Evolutionary conservation across 2,113 vertebrate species (phyloP).

Genomic region (Tricholaema leucomelas): DNA sequence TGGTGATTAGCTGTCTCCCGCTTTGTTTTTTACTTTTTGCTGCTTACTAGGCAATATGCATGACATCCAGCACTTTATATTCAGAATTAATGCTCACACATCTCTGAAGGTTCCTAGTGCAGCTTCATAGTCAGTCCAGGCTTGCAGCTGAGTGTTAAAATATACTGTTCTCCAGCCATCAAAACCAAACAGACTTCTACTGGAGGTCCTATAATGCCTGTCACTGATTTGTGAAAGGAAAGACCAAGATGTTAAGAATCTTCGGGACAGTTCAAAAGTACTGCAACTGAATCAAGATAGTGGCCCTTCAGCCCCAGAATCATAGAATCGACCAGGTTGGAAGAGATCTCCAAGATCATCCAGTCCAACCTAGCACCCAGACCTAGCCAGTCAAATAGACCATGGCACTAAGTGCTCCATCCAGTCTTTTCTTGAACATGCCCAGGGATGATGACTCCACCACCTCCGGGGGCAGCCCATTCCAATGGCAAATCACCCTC

Average conservation of each 20-base stretch:
- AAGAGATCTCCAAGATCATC: too few relatives aligned
- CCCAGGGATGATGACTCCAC: too few relatives aligned
- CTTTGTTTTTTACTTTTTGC: background rate
- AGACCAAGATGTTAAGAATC: background rate
- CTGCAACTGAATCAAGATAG: background rate
- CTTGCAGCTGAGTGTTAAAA: background rate
- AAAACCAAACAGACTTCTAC: rapidly evolving
- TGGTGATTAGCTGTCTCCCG: background rate
- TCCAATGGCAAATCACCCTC: too few relatives aligned
- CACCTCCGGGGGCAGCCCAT: too few relatives aligned
- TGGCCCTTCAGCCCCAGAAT: background rate
- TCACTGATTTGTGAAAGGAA: background rate
- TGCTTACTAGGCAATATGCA: background rate
- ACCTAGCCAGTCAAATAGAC: too few relatives aligned
- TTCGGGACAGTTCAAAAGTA: background rate
- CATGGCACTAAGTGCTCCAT: too few relatives aligned
- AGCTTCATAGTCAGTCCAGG: background rate
- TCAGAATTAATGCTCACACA: background rate
- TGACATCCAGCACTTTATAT: background rate
- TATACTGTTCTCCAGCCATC: background rate
- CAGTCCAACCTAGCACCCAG: too few relatives aligned
- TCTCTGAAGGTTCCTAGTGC: background rate
- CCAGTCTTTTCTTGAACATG: too few relatives aligned
- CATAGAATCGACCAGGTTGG: too few relatives aligned
- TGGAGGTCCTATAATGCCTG: background rate